Base-by-base conservation (phyloP, 2,797 vertebrate genomes). In the Coracias cyanogaster region DNA sequence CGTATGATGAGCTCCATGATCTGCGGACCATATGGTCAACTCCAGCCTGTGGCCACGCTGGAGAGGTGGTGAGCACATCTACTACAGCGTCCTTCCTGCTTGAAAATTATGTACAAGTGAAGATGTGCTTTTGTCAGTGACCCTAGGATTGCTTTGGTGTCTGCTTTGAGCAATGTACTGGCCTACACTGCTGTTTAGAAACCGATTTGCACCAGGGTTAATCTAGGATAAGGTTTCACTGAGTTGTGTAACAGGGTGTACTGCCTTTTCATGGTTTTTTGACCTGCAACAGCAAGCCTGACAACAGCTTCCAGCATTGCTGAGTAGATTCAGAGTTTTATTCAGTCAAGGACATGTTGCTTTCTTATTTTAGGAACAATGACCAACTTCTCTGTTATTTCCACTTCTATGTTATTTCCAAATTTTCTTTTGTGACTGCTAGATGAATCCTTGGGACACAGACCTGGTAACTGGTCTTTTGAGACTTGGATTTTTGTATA, bases 331-430 rank as follows among this genome's bases (percentile, higher is more conserved):
- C 41, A 12, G 29, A 29, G 9, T 29, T 87, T 55, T 29, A 15
- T n/a, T n/a, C 9, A 12, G 29, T 9, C n/a, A 19, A 71, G 24
- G 79, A 58, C 15, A 31, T 0, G 11, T 35, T 0, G 0, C 26
- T 72, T 69, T 72, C 33, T 49, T 78, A 29, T 72, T 74, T 65
- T n/a, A 61, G 52, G 58, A 64, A 20, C 41, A 21, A 41, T 13
- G 24, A 49, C 49, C 15, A 20, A 90, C 54, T 58, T 51, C 51
- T 76, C 13, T 60, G 37, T 13, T 61, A 45, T 61, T 76, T 52
- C 70, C n/a, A n/a, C n/a, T n/a, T n/a, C 12, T 3, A 9, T 0
- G 3, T 7, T 55, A 61, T 67, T 71, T 71, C 69, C 28, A 55
- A 13, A 33, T 39, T 64, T 67, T 28, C 35, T 66, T 66, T 52